Conservation (phyloP, 2,797 vertebrate genomes). For the Spinus olivaceus region DNA sequence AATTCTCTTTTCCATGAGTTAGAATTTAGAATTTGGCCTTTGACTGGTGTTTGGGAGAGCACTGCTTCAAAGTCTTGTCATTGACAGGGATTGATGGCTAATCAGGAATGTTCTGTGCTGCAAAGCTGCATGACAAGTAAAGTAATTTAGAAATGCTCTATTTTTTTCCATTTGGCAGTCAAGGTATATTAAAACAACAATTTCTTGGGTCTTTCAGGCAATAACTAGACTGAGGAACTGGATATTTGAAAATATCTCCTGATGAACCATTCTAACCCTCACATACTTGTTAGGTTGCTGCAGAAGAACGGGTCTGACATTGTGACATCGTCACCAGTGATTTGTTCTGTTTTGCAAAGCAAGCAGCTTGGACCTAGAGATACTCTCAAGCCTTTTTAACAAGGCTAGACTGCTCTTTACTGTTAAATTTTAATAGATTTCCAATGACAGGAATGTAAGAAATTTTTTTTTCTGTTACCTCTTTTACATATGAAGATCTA, state of each 20-base stretch:
- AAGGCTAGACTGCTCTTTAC: neutral
- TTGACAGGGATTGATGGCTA: neutral
- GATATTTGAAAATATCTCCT: neutral
- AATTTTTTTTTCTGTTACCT: neutral
- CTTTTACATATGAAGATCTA: neutral
- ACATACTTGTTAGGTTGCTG: neutral
- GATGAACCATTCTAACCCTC: neutral
- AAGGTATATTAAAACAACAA: neutral
- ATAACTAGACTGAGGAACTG: neutral
- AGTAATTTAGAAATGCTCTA: neutral
- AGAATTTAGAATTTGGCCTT: neutral
- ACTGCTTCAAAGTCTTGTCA: neutral
- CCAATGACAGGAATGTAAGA: neutral
- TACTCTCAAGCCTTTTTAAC: neutral
- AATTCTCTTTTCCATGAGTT: neutral
- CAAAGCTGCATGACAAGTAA: neutral
- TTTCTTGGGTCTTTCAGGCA: neutral
- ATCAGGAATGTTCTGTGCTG: neutral
- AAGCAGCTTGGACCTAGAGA: neutral
- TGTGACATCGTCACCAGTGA: accelerated
- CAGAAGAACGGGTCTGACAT: neutral
- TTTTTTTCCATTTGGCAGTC: neutral
- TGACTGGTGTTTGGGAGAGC: neutral
- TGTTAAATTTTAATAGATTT: neutral
- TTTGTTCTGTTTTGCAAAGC: neutral